Evolutionary conservation across 2,113 vertebrate genomes (phyloP), one percentile per base, ranked within the genome.

Genomic region (Euleptes europaea): DNA sequence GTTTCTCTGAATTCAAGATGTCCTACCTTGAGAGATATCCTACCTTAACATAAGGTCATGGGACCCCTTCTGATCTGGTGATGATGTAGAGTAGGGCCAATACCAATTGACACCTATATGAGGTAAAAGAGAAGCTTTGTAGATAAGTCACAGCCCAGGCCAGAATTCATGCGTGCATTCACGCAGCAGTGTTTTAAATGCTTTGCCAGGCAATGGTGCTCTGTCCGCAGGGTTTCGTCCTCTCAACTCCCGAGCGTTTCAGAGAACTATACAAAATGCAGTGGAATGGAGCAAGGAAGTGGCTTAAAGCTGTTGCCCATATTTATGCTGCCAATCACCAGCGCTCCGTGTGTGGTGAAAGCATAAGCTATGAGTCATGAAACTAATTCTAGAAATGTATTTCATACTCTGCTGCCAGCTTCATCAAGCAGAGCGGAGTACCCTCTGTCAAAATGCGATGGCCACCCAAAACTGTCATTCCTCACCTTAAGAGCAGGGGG

Each of bases 381-480:
- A 86, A 81, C 71, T 85, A 77, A 88, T 78, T 78, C 87, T 79
- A 67, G 90, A 89, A 85, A 28, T 6, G 33, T 17, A 23, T 90
- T 83, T 90, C 47, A 1, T 71, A n/a, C 69, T 35, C 83, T 80
- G 73, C 23, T 66, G 65, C 89, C 23, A 49, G 65, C 71, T 60
- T 88, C 89, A 90, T 66, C 86, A 86, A 77, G 86, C 80, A 70
- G 79, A 84, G 63, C 82, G 38, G 44, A 76, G 74, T 42, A 73
- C 79, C 78, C 54, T 21, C 73, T 3, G 78, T 84, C 70, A 51
- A 90, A 78, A 40, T 38, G 57, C 19, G 79, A 86, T 66, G 65
- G 78, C 42, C n/a, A 75, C 89, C 57, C 85, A 78, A 88, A 83
- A 88, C 77, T 28, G n/a, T 13, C 80, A 49, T 47, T 81, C 86